Base-by-base conservation (phyloP, 2,113 vertebrate species). In the Dinomys branickii region DNA sequence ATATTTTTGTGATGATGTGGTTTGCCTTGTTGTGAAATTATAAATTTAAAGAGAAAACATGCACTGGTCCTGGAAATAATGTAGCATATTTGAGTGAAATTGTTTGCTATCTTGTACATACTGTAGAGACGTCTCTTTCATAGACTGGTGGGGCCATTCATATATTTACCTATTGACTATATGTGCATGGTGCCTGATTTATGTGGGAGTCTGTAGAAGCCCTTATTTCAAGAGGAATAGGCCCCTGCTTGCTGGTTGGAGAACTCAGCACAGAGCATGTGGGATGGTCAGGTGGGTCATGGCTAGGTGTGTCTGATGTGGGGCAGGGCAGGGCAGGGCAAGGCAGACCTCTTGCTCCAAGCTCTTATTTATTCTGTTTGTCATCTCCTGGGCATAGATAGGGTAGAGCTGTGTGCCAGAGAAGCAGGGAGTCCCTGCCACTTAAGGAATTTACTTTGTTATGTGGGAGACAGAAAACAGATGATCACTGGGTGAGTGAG, bases 11-110 rank as follows among this genome's bases (percentile, higher is more conserved):
- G 80, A 56, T 17, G 38, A 61, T 47, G 13, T 0, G 9, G 26
- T 50, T 86, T 90, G 20, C 69, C 83, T 83, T 93, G 20, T 75
- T 87, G 73, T 44, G 78, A 84, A 91, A 54, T 67, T 85, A 30
- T 54, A 85, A 58, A 80, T 67, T 81, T 84, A 82, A 78, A 90
- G 47, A 85, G 84, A 78, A 90, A 71, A 71, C 33, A 44, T 58
- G 38, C 11, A 0, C 19, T 30, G 65, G 47, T 78, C 71, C 90
- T 22, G 1, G 69, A 85, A 91, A 71, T 83, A 88, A 90, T 5
- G 14, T 35, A 71, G 89, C 26, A 6, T 16, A 1, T 77, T 75
- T 90, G 63, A 92, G 19, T 26, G 52, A 95, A 58, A 47, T 56
- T 69, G 35, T 71, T 85, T 69, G 28, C 50, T 61, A 52, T 83